phyloP scores from a whole-genome alignment of 2,888 invertebrate genomes.

The Parelbella ahira region DNA sequence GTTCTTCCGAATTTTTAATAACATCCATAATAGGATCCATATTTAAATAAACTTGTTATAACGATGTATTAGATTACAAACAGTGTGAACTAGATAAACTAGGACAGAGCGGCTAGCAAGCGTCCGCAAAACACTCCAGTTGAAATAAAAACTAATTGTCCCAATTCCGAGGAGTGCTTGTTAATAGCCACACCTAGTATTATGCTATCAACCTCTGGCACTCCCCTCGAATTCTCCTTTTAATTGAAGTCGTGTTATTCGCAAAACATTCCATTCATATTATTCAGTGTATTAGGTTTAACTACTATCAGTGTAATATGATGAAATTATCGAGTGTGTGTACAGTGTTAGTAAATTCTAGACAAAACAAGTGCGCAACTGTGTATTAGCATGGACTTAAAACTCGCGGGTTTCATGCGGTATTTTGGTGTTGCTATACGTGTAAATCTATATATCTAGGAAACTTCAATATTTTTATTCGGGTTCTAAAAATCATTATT shows the following conservation, averaged over 20 bases:
- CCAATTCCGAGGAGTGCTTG: conserved; percentile 67
- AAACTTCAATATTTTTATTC: no score
- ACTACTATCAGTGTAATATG: not conserved
- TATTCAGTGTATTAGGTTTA: not conserved
- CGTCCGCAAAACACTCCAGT: conserved; percentile 43
- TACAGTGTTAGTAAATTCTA: no score
- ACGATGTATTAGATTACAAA: conserved; percentile 21
- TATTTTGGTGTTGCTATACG: conserved; percentile 10
- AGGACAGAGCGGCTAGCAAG: conserved; percentile 32
- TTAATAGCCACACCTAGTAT: conserved; percentile 60
- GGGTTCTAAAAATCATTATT: no score
- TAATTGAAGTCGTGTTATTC: conserved; percentile 29
- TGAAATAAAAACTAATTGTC: conserved; percentile 61
- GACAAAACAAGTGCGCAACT: no score
- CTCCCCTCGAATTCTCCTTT: conserved; percentile 41
- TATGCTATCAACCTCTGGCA: conserved; percentile 53
- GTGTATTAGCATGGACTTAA: not conserved
- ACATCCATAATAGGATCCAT: conserved; percentile 69
- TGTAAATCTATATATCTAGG: no score
- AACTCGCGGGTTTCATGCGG: conserved; percentile 5
- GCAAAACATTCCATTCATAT: conserved; percentile 16
- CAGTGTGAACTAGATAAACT: conserved; percentile 28
- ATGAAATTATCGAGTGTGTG: no score
- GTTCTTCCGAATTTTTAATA: conserved; percentile 70
- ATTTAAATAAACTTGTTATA: conserved; percentile 21